Conservation (phyloP, 2,113 vertebrate species). For the Stegostoma tigrinum region DNA sequence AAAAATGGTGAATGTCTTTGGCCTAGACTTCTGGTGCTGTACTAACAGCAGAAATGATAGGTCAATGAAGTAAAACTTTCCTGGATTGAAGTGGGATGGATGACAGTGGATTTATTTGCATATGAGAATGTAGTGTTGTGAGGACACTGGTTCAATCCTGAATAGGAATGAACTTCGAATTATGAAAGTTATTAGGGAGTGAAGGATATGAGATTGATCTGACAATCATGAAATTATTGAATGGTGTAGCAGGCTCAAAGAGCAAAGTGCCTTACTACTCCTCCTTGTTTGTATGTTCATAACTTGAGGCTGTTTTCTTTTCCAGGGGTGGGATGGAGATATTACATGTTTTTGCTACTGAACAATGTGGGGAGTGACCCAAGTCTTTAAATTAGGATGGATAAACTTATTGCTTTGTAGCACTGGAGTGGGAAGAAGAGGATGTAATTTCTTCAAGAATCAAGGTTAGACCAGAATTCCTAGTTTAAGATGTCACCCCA, state of each 20-base stretch:
- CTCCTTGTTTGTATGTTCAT: not conserved
- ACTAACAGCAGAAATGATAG: not conserved
- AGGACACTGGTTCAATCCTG: too few relatives aligned
- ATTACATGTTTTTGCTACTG: not conserved
- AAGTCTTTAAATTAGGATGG: not conserved
- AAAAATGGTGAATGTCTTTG: too few relatives aligned
- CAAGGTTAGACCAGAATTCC: not conserved
- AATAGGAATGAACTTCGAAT: too few relatives aligned
- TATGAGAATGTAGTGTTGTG: too few relatives aligned
- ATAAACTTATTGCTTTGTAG: not conserved
- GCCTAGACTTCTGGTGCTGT: not conserved
- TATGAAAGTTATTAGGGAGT: too few relatives aligned
- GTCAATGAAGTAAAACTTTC: not conserved
- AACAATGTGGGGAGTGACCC: not conserved
- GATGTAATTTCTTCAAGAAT: not conserved
- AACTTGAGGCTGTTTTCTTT: not conserved
- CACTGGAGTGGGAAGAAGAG: not conserved
- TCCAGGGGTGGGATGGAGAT: not conserved
- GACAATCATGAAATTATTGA: too few relatives aligned
- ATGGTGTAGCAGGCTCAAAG: too few relatives aligned
- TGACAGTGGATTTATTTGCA: too few relatives aligned
- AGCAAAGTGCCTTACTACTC: too few relatives aligned
- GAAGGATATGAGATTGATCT: too few relatives aligned
- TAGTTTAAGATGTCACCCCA: not conserved
- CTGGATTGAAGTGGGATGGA: not conserved